Conservation (phyloP, 2,113 vertebrate species). For the Suncus etruscus region DNA sequence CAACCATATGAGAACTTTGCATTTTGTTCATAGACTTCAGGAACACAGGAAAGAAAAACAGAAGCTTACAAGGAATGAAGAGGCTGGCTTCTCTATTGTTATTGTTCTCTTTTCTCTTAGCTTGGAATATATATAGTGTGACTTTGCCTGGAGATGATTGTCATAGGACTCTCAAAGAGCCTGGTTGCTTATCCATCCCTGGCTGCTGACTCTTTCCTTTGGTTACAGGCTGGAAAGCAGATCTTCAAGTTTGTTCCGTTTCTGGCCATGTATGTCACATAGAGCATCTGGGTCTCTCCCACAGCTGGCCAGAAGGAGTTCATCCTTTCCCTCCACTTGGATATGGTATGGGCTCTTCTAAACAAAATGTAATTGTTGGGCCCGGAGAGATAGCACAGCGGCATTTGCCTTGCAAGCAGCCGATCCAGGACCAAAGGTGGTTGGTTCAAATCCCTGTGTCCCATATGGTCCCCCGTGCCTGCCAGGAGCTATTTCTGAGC, state of each 20-base stretch:
- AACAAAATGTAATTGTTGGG: background rate
- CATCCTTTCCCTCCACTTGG: too few relatives aligned
- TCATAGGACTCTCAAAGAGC: too few relatives aligned
- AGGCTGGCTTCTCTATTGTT: background rate
- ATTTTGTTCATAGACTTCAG: fast-evolving
- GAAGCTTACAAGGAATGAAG: background rate
- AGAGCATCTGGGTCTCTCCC: background rate
- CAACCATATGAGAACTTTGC: background rate
- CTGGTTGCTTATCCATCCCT: background rate
- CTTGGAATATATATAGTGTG: background rate
- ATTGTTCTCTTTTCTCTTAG: background rate
- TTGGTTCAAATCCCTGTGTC: too few relatives aligned
- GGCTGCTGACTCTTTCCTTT: background rate
- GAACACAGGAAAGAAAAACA: background rate
- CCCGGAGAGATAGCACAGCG: too few relatives aligned
- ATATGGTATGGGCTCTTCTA: too few relatives aligned
- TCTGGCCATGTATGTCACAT: background rate
- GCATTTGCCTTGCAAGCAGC: too few relatives aligned
- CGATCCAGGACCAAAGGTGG: too few relatives aligned
- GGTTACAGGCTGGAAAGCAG: background rate
- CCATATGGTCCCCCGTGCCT: too few relatives aligned
- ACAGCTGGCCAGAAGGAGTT: background rate
- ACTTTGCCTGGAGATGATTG: too few relatives aligned
- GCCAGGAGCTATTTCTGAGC: too few relatives aligned
- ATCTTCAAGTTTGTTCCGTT: background rate